Percentiles rank a stretch among this genome's conserved stretches.
Conservation (phyloP, 2,797 vertebrate genomes). For the Trachurus trachurus region DNA sequence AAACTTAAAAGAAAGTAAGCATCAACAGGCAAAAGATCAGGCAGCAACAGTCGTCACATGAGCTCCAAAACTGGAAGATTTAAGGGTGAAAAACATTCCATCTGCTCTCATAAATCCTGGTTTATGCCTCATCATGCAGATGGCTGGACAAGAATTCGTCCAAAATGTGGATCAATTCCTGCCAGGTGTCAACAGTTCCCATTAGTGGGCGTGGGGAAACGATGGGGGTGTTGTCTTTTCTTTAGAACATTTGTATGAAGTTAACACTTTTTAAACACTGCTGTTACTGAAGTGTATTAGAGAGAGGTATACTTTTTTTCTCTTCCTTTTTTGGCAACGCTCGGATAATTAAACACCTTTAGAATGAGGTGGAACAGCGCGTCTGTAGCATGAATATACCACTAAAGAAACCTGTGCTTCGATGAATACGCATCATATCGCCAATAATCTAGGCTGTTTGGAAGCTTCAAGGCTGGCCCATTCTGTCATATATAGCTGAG, state of each 20-base stretch:
- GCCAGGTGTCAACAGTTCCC: slow-evolving; percentile 63
- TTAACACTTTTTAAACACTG: slow-evolving; percentile 47
- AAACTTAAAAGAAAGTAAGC: slow-evolving; percentile 21
- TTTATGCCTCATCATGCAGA: slow-evolving; percentile 69
- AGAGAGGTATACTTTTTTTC: slow-evolving; percentile 20
- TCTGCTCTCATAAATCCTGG: slow-evolving; percentile 67
- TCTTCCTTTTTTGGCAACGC: slow-evolving; percentile 4
- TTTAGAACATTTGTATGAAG: slow-evolving; percentile 53
- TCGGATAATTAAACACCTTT: slow-evolving; percentile 26
- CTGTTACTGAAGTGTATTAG: slow-evolving; percentile 45
- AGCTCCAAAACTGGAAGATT: slow-evolving; percentile 57
- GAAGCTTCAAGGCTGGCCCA: background rate
- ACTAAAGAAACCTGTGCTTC: slow-evolving; percentile 17
- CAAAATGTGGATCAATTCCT: slow-evolving; percentile 62
- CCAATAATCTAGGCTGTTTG: slow-evolving; percentile 3
- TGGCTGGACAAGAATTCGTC: slow-evolving; percentile 61
- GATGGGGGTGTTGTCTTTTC: slow-evolving; percentile 43
- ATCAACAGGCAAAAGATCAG: slow-evolving; percentile 10
- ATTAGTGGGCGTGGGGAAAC: slow-evolving; percentile 28
- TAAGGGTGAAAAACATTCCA: slow-evolving; percentile 61
- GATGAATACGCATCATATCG: slow-evolving; percentile 11
- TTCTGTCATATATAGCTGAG: background rate
- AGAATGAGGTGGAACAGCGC: slow-evolving; percentile 21
- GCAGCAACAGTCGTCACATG: slow-evolving; percentile 15
- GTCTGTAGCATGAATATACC: slow-evolving; percentile 23